Base-by-base conservation (phyloP, 2,888 invertebrate species). In the Salpingus planirostris region DNA sequence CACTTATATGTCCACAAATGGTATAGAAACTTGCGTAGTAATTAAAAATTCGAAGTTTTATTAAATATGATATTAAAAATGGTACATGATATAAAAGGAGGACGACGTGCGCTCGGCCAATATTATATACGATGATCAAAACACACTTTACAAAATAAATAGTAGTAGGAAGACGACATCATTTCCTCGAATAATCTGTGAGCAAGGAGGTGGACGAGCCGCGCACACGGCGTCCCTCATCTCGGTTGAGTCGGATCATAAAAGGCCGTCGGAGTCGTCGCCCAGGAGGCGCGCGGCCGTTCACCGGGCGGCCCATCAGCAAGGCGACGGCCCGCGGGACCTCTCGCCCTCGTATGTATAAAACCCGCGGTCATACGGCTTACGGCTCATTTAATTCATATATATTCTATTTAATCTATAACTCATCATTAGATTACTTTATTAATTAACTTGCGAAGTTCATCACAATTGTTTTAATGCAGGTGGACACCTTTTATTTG, bases 401-500 rank as follows among this genome's bases (percentile, higher is more conserved):
- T 60, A 56, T 56, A 54, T 55, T 55, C 55, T 60, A 59, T 60
- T 61, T 58, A 59, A 52, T 57, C 59, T 58, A 57, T 58, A 61
- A 61, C 59, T 60, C 55, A 61, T 59, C 51, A 56, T 58, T 56
- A 57, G 50, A 56, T 52, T 58, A 42, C 43, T 56, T 57, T 55
- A 59, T 57, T 59, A 58, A 58, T 63, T 62, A 62, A 54, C 52
- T 62, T 63, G 62, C 62, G 62, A 63, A 63, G 60, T 60, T 64
- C 62, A 65, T 64, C 64, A 65, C 65, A 64, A 62, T 64, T 58
- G 56, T 57, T 59, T 58, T 57, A 59, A 59, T 61, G 57, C 55
- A 62, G 58, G 59, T 62, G 60, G 62, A 63, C 61, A 62, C 63
- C 55, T 62, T 59, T 58, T 58, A 54, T 59, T 53, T 59, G 55